Evolutionary conservation across 1,140 invertebrate species (phyloP), one percentile per base, ranked within the genome.

Genomic region (Aphaenogaster ashmeadi): DNA sequence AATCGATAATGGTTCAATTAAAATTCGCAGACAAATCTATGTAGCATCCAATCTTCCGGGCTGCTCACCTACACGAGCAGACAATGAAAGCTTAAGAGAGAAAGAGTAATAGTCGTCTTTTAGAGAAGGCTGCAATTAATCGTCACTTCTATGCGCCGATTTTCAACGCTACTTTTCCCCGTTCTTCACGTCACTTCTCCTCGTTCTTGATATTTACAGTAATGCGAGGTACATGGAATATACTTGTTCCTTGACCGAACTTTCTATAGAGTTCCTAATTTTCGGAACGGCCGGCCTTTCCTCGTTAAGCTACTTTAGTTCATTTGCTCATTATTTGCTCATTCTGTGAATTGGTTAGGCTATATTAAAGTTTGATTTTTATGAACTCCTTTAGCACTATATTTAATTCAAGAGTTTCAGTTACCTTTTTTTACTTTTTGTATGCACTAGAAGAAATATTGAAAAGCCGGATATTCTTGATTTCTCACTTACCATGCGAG

Each of bases 401-500:
- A 13, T 8, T 21, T 75, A 38, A 0, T 72, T 38, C 9, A 6
- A 4, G 38, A 33, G 58, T 44, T 8, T 21, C 9, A 2, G 38
- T 21, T 27, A 18, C 41, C n/a, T 1, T 56, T 64, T 21, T 36
- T 47, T 8, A 8, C 18, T 54, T 64, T 27, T 27, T 33, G 33
- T 6, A 8, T n/a, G 4, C 3, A 8, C 77, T 5, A 44, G n/a
- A 15, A 56, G n/a, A 21, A 13, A n/a, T 18, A 60, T 52, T 21
- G 33, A 27, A 41, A 27, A 41, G 38, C 5, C 18, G 6, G 21
- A 33, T 41, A 33, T 56, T 79, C 27, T n/a, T 66, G 21, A 67
- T 67, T 41, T 50, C 3, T 27, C 21, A 91, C 92, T 93, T 88
- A 95, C 94, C 93, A 83, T 94, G 93, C 0, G 92, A 91, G 0